Base-by-base conservation (phyloP, 2,888 invertebrate species). In the Leptopilina syphax region DNA sequence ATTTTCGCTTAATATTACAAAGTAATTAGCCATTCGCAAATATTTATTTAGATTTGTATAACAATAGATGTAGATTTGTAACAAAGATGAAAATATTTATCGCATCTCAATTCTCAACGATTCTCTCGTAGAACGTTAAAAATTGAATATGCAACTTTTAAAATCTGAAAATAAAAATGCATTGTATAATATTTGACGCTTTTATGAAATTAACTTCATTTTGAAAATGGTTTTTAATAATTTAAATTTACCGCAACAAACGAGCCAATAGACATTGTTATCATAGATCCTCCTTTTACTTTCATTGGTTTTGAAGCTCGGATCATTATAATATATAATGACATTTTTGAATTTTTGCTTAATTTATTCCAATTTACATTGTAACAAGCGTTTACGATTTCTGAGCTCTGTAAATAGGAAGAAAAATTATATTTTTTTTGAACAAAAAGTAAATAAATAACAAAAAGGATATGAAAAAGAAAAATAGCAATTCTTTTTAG, bases 201-300 rank as follows among this genome's bases (percentile, higher is more conserved):
- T 63, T 24, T 63, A 3, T 24, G 1, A 24, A 2, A 63, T 24
- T 63, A 34, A 34, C 34, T 34, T 34, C 3, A 34, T 34, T 34
- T 34, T 34, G 34, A 4, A 34, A 34, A 34, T 34, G 4, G 1
- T 3, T 18, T 63, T 63, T 3, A 34, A 34, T 34, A 3, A 34
- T 34, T 34, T 34, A 34, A 60, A 60, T 63, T 63, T 63, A 63
- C 63, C 63, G 24, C 24, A 18, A 63, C 63, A 63, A 63, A 63
- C n/a, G 18, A n/a, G n/a, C 18, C 18, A n/a, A n/a, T 60, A n/a
- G 60, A 60, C 24, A 63, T 63, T 9, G 24, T 63, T 63, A 24
- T 9, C 24, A 63, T 24, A 9, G 24, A 63, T 18, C 63, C 63
- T 24, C 63, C 63, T 24, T 1, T 3, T 5, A 63, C 8, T 63